Evolutionary conservation across 2,113 vertebrate genomes (phyloP).

Genomic region (Grammomys dolichurus): DNA sequence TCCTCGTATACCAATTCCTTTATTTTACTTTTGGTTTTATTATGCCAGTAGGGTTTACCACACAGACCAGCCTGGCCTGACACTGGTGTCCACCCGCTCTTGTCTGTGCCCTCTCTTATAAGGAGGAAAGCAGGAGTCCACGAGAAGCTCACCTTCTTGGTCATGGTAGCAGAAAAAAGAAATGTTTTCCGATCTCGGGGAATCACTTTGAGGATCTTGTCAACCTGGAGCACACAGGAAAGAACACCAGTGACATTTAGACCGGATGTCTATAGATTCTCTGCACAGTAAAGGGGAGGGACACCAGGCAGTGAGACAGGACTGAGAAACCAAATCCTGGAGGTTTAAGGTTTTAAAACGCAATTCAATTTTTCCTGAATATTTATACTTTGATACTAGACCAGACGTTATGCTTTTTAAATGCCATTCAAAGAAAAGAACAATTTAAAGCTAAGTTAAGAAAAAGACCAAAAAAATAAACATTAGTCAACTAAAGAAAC

Average conservation of each 20-base stretch:
- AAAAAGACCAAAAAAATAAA: conserved; percentile 33
- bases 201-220: conserved; percentile 98
- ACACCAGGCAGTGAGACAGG: fast-evolving
- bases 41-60: neutral
- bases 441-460: neutral
- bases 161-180: conserved; percentile 99
- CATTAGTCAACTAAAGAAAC: neutral
- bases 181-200: conserved; percentile 96
- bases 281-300: neutral
- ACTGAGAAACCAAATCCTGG: neutral
- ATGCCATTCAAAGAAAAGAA: conserved; percentile 24
- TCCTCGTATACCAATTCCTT: neutral
- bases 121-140: neutral
- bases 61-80: neutral
- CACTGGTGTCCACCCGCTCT: neutral
- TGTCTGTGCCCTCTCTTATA: neutral
- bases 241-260: conserved; percentile 11
- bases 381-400: neutral
- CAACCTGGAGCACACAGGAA: conserved; percentile 89
- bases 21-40: neutral
- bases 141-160: conserved; percentile 93
- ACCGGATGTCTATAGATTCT: neutral
- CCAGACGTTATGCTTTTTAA: neutral
- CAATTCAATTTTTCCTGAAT: neutral
- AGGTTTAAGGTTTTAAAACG: neutral